Percentiles rank a stretch among this genome's conserved stretches.
Conservation (phyloP, 2,888 invertebrate genomes). For the Orthosia gothica region DNA sequence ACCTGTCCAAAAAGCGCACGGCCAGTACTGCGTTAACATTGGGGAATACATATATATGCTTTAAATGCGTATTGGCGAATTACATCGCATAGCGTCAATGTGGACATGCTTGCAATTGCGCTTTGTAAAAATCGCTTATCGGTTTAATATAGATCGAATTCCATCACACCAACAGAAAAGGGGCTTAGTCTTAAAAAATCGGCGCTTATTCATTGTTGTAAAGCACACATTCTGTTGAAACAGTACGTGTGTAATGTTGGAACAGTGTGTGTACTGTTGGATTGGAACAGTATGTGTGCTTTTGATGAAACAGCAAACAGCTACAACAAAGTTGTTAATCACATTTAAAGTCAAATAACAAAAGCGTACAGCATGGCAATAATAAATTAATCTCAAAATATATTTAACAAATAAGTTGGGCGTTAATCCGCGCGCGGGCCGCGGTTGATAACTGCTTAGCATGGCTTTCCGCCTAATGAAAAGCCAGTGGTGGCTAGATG, state of each 20-base stretch:
- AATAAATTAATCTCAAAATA: conserved; percentile 52
- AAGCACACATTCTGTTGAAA: conserved; percentile 13
- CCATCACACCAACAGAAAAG: no score
- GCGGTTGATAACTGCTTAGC: conserved; percentile 69
- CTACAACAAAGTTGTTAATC: conserved; percentile 41
- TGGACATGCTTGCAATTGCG: no score
- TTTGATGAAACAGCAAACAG: conserved; percentile 30
- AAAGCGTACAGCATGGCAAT: conserved; percentile 20
- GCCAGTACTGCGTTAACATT: no score
- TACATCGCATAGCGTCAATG: no score
- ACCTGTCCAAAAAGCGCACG: no score
- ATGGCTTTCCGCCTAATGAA: conserved; percentile 69
- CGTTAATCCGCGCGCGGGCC: conserved; percentile 60
- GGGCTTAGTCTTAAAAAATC: conserved; percentile 21
- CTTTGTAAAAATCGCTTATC: no score
- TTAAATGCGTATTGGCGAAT: no score
- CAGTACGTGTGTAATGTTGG: no score
- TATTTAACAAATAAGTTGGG: conserved; percentile 63
- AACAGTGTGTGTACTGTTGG: no score
- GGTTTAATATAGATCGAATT: no score
- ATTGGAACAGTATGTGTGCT: conserved; percentile 3
- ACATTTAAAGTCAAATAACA: conserved; percentile 39
- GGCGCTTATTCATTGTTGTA: conserved; percentile 30
- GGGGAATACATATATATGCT: no score
- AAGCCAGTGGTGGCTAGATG: conserved; percentile 60